These are phyloP conservation scores for Hemicentrotus pulcherrimus DNA, from an alignment of 35 echinoderm and acorn worm genomes.

Conservation along the genomic window DNA sequence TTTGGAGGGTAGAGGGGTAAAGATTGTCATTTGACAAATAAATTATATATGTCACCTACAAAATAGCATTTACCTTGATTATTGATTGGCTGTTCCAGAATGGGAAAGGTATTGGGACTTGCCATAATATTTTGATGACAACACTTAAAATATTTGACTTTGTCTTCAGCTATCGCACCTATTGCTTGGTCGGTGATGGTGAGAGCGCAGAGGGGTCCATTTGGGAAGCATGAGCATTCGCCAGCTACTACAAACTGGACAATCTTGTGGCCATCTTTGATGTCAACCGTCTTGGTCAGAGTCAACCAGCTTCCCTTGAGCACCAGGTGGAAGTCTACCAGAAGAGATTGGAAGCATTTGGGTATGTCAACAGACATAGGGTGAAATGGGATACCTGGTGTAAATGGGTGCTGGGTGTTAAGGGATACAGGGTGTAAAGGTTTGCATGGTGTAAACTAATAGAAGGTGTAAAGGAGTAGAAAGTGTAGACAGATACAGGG, in stretches of 20 bases:
- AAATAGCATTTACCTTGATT: too few species aligned
- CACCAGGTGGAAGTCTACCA: conserved; percentile 84
- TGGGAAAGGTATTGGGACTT: too few species aligned
- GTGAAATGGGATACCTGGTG: background rate
- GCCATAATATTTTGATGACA: background rate
- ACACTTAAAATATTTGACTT: background rate
- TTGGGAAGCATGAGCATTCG: conserved; percentile 96
- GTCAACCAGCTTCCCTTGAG: conserved; percentile 71
- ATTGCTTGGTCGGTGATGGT: conserved; percentile 97
- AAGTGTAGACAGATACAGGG: background rate
- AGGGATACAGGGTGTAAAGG: background rate
- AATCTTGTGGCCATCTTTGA: conserved; percentile 99
- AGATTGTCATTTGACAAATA: too few species aligned
- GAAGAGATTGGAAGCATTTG: conserved; percentile 83
- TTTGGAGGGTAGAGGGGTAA: too few species aligned
- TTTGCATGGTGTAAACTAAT: background rate
- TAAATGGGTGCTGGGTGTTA: background rate
- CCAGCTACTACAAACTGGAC: conserved; percentile 98
- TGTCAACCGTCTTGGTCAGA: conserved; percentile 94
- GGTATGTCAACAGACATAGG: conserved; percentile 60
- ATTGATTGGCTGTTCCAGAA: too few species aligned
- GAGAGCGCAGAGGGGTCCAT: conserved; percentile 95
- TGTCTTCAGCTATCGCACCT: conserved; percentile 83
- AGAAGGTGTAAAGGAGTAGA: too few species aligned
- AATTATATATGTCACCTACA: too few species aligned